Evolutionary conservation across 1,140 invertebrate genomes (phyloP).

Genomic region (Neuroterus valhalla): DNA sequence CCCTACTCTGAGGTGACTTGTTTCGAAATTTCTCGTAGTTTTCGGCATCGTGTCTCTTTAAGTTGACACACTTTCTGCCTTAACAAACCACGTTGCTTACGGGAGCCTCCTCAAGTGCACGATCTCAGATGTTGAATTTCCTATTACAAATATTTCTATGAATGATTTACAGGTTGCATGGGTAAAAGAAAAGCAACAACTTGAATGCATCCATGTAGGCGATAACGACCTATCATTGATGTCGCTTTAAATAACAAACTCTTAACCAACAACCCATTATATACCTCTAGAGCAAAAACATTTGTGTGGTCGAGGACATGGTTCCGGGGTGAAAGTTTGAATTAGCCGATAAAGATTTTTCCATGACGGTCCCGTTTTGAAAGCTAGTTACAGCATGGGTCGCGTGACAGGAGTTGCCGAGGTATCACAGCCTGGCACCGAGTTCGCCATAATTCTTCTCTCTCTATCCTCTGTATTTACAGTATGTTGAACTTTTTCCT

Average conservation of each 20-base stretch:
- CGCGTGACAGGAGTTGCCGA: slow-evolving; percentile 65
- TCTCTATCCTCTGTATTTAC: slow-evolving; percentile 38
- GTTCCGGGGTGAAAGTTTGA: slow-evolving; percentile 47
- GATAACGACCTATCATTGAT: slow-evolving; percentile 28
- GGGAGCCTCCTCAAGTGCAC: too few relatives aligned
- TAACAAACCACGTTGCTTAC: too few relatives aligned
- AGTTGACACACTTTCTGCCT: too few relatives aligned
- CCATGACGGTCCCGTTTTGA: slow-evolving; percentile 50
- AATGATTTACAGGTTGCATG: too few relatives aligned
- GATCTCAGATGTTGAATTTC: too few relatives aligned
- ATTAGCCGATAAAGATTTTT: slow-evolving; percentile 55
- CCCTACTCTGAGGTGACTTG: too few relatives aligned
- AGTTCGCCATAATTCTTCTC: slow-evolving; percentile 66
- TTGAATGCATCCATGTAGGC: too few relatives aligned
- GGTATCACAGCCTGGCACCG: slow-evolving; percentile 72
- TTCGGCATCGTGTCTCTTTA: too few relatives aligned
- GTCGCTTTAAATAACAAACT: slow-evolving; percentile 39
- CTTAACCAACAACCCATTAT: not conserved
- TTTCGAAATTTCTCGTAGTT: too few relatives aligned
- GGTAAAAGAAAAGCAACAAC: too few relatives aligned
- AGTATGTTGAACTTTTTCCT: slow-evolving; percentile 46
- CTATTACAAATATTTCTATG: too few relatives aligned
- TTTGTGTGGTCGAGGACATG: slow-evolving; percentile 29
- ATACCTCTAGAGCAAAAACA: not conserved
- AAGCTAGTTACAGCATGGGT: slow-evolving; percentile 46